These are phyloP conservation scores for Pachycephala philippinensis DNA, from an alignment of 2,113 vertebrate genomes.

Conservation along the genomic window DNA sequence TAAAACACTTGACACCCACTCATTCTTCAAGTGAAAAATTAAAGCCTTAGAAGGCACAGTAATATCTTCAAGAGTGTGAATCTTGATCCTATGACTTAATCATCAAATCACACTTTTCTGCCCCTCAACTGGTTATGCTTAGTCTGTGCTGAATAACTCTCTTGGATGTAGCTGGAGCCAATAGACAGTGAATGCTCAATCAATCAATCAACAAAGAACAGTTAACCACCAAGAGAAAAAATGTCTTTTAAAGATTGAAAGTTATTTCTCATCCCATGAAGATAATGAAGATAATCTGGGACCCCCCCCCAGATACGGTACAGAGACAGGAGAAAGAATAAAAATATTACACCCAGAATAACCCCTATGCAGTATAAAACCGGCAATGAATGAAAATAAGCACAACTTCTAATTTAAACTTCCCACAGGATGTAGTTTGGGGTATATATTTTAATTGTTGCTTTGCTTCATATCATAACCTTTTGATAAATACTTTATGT, in stretches of 20 bases:
- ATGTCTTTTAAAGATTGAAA: not conserved
- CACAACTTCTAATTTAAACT: not conserved
- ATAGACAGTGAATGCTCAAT: not conserved
- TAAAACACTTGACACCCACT: not conserved
- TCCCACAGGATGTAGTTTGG: not conserved
- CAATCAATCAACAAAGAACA: not conserved
- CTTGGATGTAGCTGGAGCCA: not conserved
- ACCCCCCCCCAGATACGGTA: not conserved
- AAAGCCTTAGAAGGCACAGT: not conserved
- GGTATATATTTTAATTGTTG: not conserved
- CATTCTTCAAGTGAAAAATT: not conserved
- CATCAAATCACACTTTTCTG: not conserved
- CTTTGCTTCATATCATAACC: not conserved
- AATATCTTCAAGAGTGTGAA: not conserved
- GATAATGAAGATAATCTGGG: not conserved
- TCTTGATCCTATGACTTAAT: not conserved
- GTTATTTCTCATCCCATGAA: not conserved
- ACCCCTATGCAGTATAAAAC: not conserved
- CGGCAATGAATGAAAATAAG: not conserved
- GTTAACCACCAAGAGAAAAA: not conserved
- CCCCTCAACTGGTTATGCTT: not conserved
- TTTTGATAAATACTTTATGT: not conserved
- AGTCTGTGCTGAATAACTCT: not conserved
- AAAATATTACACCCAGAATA: not conserved
- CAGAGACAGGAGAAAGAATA: not conserved